Base-by-base conservation (phyloP, 2,888 invertebrate genomes). In the Nycteola revayana region DNA sequence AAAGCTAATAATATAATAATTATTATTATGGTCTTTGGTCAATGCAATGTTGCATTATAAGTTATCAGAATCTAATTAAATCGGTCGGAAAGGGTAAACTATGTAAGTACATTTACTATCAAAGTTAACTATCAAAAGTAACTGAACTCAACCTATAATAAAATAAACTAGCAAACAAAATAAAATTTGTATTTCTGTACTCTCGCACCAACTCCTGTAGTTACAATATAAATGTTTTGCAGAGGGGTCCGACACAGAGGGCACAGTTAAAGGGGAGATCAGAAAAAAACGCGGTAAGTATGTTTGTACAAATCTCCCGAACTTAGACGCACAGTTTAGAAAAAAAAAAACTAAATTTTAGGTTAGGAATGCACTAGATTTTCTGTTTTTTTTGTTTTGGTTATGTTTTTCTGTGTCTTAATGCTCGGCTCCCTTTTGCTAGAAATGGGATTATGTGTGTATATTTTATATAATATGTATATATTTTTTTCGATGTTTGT, bases 171-270 rank as follows among this genome's bases (percentile, higher is more conserved):
- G 44, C 33, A 7, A 30, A 40, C 14, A 32, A 27, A 2, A 32
- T 10, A 14, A 37, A 39, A 14, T 3, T 2, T 14, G 8, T 20
- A 38, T 29, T 49, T 32, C 28, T 17, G 32, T 43, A 27, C 36
- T 48, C 40, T 34, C 43, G 48, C 54, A 48, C 52, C 41, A 30
- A 46, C 47, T 42, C 47, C 44, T 34, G 60, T 75, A 67, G 69
- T 79, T 80, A 71, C 72, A 77, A 53, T 70, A 65, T 49, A 53
- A 60, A 76, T 84, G 71, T 83, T 81, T 84, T 86, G 36, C 86
- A 86, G 87, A 86, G 55, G 87, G 87, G 39, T 88, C 87, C 33
- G 88, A 88, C 66, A 83, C 88, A 7, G 87, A 88, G 43, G 88
- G 79, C 54, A 85, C 84, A 21, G 69, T 85, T 34, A 87, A 87